Base-by-base conservation (phyloP, 2,888 invertebrate species). In the Agrypnus murinus region DNA sequence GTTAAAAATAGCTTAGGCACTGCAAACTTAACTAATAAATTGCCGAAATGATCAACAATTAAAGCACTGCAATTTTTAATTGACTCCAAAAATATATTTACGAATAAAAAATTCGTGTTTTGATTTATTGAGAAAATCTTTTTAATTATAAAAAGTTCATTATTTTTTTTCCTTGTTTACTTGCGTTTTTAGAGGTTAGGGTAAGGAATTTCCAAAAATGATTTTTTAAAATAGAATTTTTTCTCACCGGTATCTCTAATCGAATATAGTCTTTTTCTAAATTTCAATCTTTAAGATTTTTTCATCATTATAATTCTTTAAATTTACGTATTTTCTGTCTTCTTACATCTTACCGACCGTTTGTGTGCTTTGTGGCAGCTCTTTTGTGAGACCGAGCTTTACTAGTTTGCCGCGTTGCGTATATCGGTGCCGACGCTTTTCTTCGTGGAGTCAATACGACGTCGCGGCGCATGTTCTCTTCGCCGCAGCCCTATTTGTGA, bases 321-420 rank as follows among this genome's bases (percentile, higher is more conserved):
- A 25, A n/a, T 8, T 8, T 31, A 50, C 50, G 50, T 50, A 31
- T n/a, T 14, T 36, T 55, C 36, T 55, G 2, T 25, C 25, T 25
- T 25, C 25, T n/a, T n/a, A 36, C 55, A 55, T 55, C 17, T 7
- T 19, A 36, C 55, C 32, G 25, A 32, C 19, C 50, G 25, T 34
- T 36, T 36, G 9, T 14, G 14, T 55, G n/a, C 3, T 12, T 9
- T 32, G 32, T 14, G 9, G 14, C 17, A 12, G 55, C 55, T 17
- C 34, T 53, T n/a, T 15, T 17, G 31, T 50, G 17, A 14, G 55
- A 36, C 55, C 12, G 55, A 55, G 55, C 55, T 55, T 34, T 62
- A 68, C 66, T 71, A 40, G 31, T 63, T 75, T 77, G 69, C 74
- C 76, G 79, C 77, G 78, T 77, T 77, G 77, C 79, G 79, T 77